These are phyloP conservation scores for Eupelmus urozonus DNA, from an alignment of 2,888 invertebrate genomes.

Conservation along the genomic window DNA sequence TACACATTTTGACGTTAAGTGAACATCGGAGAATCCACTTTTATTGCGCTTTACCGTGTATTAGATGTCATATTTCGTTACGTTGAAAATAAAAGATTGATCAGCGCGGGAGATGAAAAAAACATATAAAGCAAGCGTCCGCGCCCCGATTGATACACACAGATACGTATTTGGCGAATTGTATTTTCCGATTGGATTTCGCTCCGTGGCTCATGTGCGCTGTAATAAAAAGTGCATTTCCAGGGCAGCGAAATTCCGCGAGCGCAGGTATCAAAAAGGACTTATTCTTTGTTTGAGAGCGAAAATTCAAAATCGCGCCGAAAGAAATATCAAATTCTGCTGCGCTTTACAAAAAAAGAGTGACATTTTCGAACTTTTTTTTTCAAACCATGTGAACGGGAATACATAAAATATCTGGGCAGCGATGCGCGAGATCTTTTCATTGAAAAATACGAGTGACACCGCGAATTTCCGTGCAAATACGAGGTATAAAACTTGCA, in stretches of 20 bases:
- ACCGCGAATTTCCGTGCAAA: no score
- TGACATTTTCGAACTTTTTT: no score
- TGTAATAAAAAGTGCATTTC: slow-evolving; percentile 1
- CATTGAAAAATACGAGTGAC: no score
- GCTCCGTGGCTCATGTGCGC: background rate
- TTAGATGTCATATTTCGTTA: background rate
- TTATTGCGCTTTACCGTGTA: background rate
- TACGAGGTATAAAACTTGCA: no score
- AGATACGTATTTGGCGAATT: background rate
- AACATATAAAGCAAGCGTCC: no score
- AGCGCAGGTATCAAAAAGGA: slow-evolving; percentile 1
- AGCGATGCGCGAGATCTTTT: no score
- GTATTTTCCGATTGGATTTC: slow-evolving; percentile 18
- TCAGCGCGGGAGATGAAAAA: background rate
- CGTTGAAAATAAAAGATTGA: background rate
- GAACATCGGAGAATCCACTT: background rate
- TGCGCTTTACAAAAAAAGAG: no score
- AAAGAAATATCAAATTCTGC: no score
- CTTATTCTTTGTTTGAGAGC: slow-evolving; percentile 8
- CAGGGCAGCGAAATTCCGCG: background rate
- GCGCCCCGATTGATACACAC: no score
- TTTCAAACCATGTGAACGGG: no score
- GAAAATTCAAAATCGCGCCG: background rate
- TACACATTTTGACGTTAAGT: no score
- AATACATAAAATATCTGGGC: no score